Conservation (phyloP, 1,140 invertebrate genomes). For the Lucilia sericata region DNA sequence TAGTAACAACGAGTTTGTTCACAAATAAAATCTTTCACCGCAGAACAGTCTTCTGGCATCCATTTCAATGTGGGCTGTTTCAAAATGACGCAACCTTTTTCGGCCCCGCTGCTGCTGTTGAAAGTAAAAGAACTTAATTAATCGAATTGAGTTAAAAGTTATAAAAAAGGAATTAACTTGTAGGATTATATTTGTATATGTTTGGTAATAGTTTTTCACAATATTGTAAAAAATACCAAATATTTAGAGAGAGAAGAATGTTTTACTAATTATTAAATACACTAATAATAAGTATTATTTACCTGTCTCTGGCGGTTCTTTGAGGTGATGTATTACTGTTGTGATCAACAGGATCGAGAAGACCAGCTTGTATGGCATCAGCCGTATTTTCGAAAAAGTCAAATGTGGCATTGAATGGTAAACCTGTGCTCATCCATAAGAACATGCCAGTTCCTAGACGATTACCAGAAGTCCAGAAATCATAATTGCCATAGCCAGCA, state of each 20-base stretch:
- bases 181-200: neutral
- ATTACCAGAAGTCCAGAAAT: conserved; percentile 92
- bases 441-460: conserved; percentile 87
- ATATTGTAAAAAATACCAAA: too few relatives aligned
- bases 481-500: conserved; percentile 83
- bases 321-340: conserved; percentile 80
- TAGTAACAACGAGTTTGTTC: conserved; percentile 90
- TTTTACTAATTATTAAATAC: neutral
- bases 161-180: neutral
- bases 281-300: conserved; percentile 54
- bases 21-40: conserved; percentile 88
- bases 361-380: conserved; percentile 71
- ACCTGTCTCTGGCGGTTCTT: conserved; percentile 82
- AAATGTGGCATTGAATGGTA: conserved; percentile 88
- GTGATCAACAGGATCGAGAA: conserved; percentile 70
- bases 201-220: neutral
- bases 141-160: neutral
- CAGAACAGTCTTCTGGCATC: conserved; percentile 84
- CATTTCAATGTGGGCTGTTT: conserved; percentile 81
- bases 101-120: conserved; percentile 73
- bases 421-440: conserved; percentile 89
- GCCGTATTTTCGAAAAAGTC: conserved; percentile 78
- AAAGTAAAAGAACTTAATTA: conserved; percentile 36
- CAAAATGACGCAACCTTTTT: conserved; percentile 81
- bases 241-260: neutral